Percentiles rank a stretch among this genome's conserved stretches.
phyloP scores from a whole-genome alignment of 2,888 invertebrate genomes.

The Blastobasis lacticolella region DNA sequence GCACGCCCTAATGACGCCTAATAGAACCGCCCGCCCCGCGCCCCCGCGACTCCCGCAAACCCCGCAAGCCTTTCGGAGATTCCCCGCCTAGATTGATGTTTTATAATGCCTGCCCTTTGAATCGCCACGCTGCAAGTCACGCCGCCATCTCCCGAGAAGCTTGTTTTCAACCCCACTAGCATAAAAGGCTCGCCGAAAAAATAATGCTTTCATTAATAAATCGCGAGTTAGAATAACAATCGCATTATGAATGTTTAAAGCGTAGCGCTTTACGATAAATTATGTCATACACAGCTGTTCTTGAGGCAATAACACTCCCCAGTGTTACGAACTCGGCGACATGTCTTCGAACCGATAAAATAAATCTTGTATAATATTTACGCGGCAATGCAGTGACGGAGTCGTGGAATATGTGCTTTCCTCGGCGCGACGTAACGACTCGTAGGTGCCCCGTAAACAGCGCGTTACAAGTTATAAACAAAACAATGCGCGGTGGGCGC shows the following conservation, averaged over 20 bases:
- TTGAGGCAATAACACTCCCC: slow-evolving; percentile 11
- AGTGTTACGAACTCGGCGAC: neutral
- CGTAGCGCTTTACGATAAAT: slow-evolving; percentile 20
- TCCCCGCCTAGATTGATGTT: slow-evolving; percentile 19
- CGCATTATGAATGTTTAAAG: neutral
- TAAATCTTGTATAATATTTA: neutral
- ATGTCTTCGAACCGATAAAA: neutral
- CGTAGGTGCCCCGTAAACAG: slow-evolving; percentile 20
- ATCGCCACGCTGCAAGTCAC: slow-evolving; percentile 12
- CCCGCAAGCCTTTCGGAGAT: slow-evolving; percentile 7
- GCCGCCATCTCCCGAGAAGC: slow-evolving; percentile 5
- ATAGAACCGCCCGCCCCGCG: slow-evolving; percentile 19
- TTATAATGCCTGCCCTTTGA: slow-evolving; percentile 18
- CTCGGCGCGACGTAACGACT: neutral
- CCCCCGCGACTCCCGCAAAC: slow-evolving; percentile 18
- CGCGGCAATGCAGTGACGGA: no score
- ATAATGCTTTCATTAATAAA: neutral
- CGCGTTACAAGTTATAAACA: slow-evolving; percentile 9
- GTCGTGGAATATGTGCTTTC: no score
- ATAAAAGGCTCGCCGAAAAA: slow-evolving; percentile 1
- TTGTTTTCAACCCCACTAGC: neutral
- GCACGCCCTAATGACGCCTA: slow-evolving; percentile 44
- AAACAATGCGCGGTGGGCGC: slow-evolving; percentile 25
- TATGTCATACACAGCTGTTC: slow-evolving; percentile 23
- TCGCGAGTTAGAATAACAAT: neutral